Evolutionary conservation across 2,797 vertebrate genomes (phyloP), one percentile per base, ranked within the genome.

Genomic region (Urophycis tenuis): DNA sequence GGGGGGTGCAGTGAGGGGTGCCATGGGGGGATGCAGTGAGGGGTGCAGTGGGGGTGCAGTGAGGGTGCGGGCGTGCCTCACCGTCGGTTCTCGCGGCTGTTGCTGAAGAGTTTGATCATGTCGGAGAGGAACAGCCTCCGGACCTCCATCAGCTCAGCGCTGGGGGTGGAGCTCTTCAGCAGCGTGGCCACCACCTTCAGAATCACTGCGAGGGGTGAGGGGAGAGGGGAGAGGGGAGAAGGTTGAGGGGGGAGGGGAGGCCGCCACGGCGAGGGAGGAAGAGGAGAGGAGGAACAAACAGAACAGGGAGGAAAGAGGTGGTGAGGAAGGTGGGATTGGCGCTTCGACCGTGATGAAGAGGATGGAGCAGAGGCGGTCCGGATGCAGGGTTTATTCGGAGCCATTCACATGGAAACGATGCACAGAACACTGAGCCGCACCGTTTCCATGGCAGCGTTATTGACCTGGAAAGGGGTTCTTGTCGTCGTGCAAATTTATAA

Each of bases 51-150:
- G 1, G 36, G 36, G 36, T 39, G 36, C 36, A 39, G 10, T 14
- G 33, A 45, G 35, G 4, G 11, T 33, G 60, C 10, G 7, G 35
- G 10, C 60, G 8, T 32, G 31, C 82, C 92, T 87, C 90, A 99
- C 98, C 98, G 95, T 83, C 97, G 93, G 85, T 99, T 99, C 91
- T 99, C 98, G 45, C 98, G 94, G 86, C 98, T 99, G 88, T 99
- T 99, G 84, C 97, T 99, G 89, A 99, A 99, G 86, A 99, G 96
- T 85, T 99, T 99, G 86, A 99, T 99, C 98, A 99, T 99, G 88
- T 99, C 98, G 3, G 97, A 99, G 60, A 99, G 94, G 90, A 99
- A 99, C 80, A 99, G 94, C 77, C 97, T 95, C 72, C 97, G 94
- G 79, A 99, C 98, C 91, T 99, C 98, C 98, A 99, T 99, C 86